Base-by-base conservation (phyloP, 2,888 invertebrate genomes). In the Lydus trimaculatus region DNA sequence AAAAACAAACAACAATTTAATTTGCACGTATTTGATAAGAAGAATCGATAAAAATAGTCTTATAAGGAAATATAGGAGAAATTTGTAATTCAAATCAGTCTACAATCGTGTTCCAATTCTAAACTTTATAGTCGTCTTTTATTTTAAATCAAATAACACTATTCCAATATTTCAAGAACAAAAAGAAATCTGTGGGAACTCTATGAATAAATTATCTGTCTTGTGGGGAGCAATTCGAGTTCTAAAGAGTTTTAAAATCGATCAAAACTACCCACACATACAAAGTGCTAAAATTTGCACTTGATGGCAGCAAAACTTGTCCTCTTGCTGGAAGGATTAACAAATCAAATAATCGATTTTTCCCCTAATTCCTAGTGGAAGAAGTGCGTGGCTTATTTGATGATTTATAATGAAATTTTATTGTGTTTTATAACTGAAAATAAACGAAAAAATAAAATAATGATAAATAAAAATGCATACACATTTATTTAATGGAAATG, bases 401-500 rank as follows among this genome's bases (percentile, higher is more conserved):
- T n/a, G n/a, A n/a, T n/a, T n/a, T n/a, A n/a, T n/a, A n/a, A n/a
- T 17, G 20, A 25, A n/a, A n/a, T 9, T n/a, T 25, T 13, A n/a
- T 1, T 56, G 9, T 56, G 3, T n/a, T n/a, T n/a, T n/a, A n/a
- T n/a, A 31, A 43, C 43, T 43, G 43, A 43, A 65, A 64, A 65
- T 2, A 28, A 28, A 28, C 4, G 2, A 59, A 31, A 63, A 69
- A 17, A 43, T 2, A 11, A 31, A 56, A 59, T n/a, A 23, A 66
- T 25, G 36, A 66, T 28, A 68, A 73, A 43, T 72, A 61, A 73
- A 64, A 64, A 36, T 64, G 67, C n/a, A 68, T 69, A 70, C 63
- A 72, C 61, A 72, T 68, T 67, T 66, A 80, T 82, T 85, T 72
- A 65, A 62, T 67, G 64, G 60, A 61, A 39, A 23, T 2, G n/a